phyloP scores from a whole-genome alignment of 2,797 vertebrate species.

The Xenopus petersii region DNA sequence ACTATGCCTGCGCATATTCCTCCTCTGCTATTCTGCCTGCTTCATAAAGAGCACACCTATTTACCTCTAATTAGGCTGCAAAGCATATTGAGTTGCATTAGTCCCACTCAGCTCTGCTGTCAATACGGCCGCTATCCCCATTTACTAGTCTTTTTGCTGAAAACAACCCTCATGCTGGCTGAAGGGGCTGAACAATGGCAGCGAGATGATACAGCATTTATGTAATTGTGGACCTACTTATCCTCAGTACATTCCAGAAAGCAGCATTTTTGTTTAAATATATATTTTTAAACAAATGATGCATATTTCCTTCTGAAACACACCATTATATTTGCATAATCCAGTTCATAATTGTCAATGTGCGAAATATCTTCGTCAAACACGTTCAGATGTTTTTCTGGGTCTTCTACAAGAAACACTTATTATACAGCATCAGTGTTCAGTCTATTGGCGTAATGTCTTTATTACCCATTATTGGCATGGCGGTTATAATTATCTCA shows the following conservation, averaged over 20 bases:
- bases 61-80: conserved; percentile 66
- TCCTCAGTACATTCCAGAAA: conserved; percentile 43
- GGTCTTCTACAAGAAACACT: conserved; percentile 39
- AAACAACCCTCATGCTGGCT: conserved; percentile 22
- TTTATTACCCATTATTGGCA: conserved; percentile 41
- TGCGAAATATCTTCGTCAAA: conserved; percentile 42
- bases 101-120: conserved; percentile 55
- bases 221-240: conserved; percentile 45
- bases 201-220: conserved; percentile 51
- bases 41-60: conserved; percentile 60
- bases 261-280: conserved; percentile 25
- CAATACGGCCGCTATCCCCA: conserved; percentile 51
- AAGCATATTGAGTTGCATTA: conserved; percentile 58
- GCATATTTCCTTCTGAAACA: conserved; percentile 45
- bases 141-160: conserved; percentile 56
- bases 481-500: conserved; percentile 41
- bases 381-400: conserved; percentile 27
- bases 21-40: conserved; percentile 53
- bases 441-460: conserved; percentile 35
- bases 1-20: conserved; percentile 50
- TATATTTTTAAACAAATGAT: conserved; percentile 47
- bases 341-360: conserved; percentile 43
- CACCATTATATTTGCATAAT: conserved; percentile 35
- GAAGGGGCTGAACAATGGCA: conserved; percentile 48
- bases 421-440: conserved; percentile 23